Conservation (phyloP, 2,888 invertebrate species). For the Seira sanloemensis region DNA sequence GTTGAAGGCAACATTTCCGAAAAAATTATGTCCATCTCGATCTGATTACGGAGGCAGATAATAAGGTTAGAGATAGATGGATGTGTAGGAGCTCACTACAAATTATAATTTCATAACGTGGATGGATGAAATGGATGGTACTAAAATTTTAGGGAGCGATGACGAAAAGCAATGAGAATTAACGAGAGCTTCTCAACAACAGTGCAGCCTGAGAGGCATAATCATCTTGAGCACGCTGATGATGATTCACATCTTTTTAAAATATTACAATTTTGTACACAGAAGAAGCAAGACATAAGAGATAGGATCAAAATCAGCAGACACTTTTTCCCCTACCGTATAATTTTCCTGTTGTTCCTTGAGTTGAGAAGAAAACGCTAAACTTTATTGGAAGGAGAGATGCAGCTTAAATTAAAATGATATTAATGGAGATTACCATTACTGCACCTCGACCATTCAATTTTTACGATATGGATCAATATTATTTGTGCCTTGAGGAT, state of each 20-base stretch:
- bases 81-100: too few relatives aligned
- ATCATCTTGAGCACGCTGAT: slow-evolving; percentile 13
- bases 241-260: slow-evolving; percentile 30
- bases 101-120: too few relatives aligned
- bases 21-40: slow-evolving; percentile 1
- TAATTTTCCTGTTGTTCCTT: slow-evolving; percentile 7
- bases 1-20: slow-evolving; percentile 42
- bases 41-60: slow-evolving; percentile 17
- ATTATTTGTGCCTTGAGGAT: slow-evolving; percentile 33
- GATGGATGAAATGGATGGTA: too few relatives aligned
- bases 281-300: slow-evolving; percentile 5
- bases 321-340: slow-evolving; percentile 1
- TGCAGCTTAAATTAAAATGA: slow-evolving; percentile 52
- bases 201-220: slow-evolving; percentile 40
- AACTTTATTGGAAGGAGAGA: too few relatives aligned
- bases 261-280: not conserved
- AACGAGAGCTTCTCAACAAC: too few relatives aligned
- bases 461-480: slow-evolving; percentile 14
- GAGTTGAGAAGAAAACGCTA: slow-evolving; percentile 13
- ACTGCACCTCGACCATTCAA: slow-evolving; percentile 16
- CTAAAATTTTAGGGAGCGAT: too few relatives aligned
- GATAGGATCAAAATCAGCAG: too few relatives aligned
- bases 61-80: too few relatives aligned
- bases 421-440: slow-evolving; percentile 51
- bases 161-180: too few relatives aligned